Evolutionary conservation across 1,140 invertebrate species (phyloP), one percentile per base, ranked within the genome.

Genomic region (Hestina assimilis): DNA sequence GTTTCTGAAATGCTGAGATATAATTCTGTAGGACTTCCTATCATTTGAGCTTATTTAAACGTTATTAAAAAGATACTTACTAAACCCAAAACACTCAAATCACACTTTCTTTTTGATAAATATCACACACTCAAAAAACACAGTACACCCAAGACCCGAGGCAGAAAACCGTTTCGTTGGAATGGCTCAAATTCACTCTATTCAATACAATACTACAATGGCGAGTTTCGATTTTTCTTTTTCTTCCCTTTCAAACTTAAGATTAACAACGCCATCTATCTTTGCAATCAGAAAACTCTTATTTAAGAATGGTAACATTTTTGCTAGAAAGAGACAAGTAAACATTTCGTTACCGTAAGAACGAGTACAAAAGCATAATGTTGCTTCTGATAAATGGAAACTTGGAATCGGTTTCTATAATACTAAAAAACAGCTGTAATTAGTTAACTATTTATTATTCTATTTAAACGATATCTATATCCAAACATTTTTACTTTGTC

Each of bases 151-250:
- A 81, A 80, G 83, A 85, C 81, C 64, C 75, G 62, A 84, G 79
- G 71, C 80, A 87, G 77, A 87, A 82, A 85, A 83, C 82, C 77
- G 83, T 84, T 86, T 81, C 77, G 80, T 77, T 77, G 79, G 67
- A 81, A 75, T 75, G 72, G 72, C 74, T 79, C 68, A 79, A 78
- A 78, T 64, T 74, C 69, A 71, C 66, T 66, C 68, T 60, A 64
- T 65, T 61, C 67, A 65, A 71, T 74, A 59, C 56, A 72, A 64
- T 65, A 67, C 67, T 63, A 52, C 59, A 67, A 68, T 68, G 72
- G 60, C 70, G 64, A 79, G 67, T 74, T 82, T 82, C 79, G 78
- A 83, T 83, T 84, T 84, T 84, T 77, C 66, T 68, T 71, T 72
- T 69, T 65, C 63, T 75, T 55, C 53, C 48, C 61, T 66, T 61